A percentile compares a stretch with the other conserved stretches of the same genome.
Conservation (phyloP, 2,113 vertebrate species). For the Pampusana beccarii region DNA sequence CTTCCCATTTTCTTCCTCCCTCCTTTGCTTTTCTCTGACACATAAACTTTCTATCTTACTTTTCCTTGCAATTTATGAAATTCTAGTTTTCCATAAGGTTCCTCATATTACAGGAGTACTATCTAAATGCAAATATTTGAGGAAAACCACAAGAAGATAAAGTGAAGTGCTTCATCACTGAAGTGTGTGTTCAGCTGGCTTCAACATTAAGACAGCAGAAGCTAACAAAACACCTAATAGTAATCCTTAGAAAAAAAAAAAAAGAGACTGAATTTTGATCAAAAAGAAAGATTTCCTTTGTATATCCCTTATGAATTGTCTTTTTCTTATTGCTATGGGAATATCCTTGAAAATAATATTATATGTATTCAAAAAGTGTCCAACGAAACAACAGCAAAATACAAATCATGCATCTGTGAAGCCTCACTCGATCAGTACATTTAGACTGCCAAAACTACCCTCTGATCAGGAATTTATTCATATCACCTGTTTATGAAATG, state of each 20-base stretch:
- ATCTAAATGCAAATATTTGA: conserved; percentile 71
- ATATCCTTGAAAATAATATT: not conserved
- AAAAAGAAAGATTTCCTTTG: conserved; percentile 5
- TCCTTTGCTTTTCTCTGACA: conserved; percentile 24
- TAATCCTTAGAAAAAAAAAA: not conserved
- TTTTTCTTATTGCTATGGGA: not conserved
- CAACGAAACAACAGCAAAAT: not conserved
- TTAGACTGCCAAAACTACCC: not conserved
- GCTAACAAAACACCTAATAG: conserved; percentile 43
- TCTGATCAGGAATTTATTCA: conserved; percentile 15
- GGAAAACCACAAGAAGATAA: conserved; percentile 46
- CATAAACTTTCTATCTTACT: conserved; percentile 29
- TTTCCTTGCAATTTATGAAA: conserved; percentile 29
- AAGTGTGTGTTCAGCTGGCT: conserved; percentile 47
- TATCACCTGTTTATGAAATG: conserved; percentile 45
- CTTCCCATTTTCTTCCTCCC: not conserved
- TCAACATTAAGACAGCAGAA: conserved; percentile 19
- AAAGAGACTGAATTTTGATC: conserved; percentile 33
- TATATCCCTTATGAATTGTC: not conserved
- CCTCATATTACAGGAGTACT: conserved; percentile 27
- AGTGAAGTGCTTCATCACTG: conserved; percentile 24
- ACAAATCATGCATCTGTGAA: not conserved
- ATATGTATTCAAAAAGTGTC: not conserved
- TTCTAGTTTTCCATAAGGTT: conserved; percentile 50
- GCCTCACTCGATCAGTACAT: accelerated